Percentiles rank a stretch among this genome's conserved stretches.
These are phyloP conservation scores for Trichonephila clavipes DNA, from an alignment of 1,140 invertebrate species.

Conservation along the genomic window DNA sequence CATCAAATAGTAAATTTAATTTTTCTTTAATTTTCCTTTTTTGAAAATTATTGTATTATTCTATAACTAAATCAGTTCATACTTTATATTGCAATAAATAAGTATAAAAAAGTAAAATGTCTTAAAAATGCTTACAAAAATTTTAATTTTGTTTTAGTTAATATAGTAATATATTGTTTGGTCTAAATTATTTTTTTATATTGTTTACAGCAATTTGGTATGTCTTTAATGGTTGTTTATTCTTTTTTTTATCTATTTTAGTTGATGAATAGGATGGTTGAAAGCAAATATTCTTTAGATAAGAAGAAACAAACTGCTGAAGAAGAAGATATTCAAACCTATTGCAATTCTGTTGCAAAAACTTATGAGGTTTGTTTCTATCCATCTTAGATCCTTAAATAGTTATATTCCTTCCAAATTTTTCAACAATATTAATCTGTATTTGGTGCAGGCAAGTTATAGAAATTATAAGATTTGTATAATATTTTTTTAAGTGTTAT, in stretches of 20 bases:
- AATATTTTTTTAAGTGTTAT: background rate
- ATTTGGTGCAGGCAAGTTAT: background rate
- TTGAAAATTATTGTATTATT: too few species aligned
- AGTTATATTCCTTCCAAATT: too few species aligned
- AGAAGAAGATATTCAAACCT: background rate
- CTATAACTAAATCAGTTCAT: too few species aligned
- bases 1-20: too few species aligned
- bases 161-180: background rate
- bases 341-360: background rate
- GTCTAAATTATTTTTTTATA: background rate
- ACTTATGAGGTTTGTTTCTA: background rate
- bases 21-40: too few species aligned
- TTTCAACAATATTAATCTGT: background rate
- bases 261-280: conserved; percentile 80
- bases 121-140: background rate
- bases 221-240: too few species aligned
- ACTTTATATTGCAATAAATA: too few species aligned
- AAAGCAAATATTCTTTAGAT: conserved; percentile 78
- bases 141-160: background rate
- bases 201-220: background rate
- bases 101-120: background rate
- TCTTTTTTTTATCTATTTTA: conserved; percentile 77
- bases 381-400: too few species aligned
- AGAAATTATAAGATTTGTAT: background rate
- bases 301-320: conserved; percentile 21